Evolutionary conservation across 2,113 vertebrate species (phyloP).

Genomic region (Promerops cafer): DNA sequence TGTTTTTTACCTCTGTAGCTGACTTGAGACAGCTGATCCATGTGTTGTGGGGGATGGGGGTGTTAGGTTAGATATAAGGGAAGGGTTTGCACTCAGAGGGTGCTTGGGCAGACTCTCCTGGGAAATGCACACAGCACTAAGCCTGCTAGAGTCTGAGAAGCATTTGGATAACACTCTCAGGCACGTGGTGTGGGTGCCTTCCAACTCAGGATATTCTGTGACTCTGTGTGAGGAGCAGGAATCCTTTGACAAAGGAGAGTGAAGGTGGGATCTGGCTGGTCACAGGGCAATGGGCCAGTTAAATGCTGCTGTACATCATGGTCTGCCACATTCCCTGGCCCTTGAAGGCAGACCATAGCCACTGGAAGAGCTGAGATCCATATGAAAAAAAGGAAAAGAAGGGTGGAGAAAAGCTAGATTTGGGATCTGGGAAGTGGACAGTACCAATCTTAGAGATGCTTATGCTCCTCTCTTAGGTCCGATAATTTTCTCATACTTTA

Average conservation of each 20-base stretch:
- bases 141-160: neutral
- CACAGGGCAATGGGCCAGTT: neutral
- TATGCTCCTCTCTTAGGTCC: neutral
- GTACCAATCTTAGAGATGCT: neutral
- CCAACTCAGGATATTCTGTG: neutral
- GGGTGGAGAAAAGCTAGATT: neutral
- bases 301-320: neutral
- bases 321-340: neutral
- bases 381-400: neutral
- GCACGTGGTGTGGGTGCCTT: neutral
- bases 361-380: neutral
- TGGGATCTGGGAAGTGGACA: neutral
- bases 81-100: neutral
- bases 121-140: no score
- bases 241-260: neutral
- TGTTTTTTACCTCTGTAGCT: neutral
- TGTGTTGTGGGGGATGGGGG: fast-evolving
- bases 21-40: neutral
- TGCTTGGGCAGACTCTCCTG: neutral
- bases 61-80: neutral
- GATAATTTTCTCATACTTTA: neutral
- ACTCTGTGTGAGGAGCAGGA: neutral
- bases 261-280: neutral
- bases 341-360: neutral
- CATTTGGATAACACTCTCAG: neutral